Conservation (phyloP, 2,113 vertebrate species). For the Ploceus nigricollis region DNA sequence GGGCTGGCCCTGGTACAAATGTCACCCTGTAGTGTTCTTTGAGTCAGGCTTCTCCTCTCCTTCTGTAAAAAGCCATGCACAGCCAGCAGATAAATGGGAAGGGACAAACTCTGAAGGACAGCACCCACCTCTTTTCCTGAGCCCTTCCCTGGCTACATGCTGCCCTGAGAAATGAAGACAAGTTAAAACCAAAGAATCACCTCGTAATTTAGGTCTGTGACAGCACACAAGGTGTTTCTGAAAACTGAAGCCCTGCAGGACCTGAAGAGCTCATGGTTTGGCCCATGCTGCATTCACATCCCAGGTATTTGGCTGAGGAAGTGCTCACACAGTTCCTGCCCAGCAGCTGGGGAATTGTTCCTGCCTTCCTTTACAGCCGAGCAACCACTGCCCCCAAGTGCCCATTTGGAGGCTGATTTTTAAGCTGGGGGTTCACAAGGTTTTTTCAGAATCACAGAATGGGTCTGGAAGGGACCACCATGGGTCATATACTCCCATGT, state of each 20-base stretch:
- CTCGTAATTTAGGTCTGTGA: neutral
- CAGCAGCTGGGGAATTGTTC: neutral
- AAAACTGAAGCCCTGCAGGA: neutral
- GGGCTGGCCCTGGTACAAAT: neutral
- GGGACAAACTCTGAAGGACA: neutral
- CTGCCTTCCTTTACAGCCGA: neutral
- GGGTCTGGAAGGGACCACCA: neutral
- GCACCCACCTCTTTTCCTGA: neutral
- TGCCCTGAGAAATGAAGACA: neutral
- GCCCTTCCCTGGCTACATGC: neutral
- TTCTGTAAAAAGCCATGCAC: neutral
- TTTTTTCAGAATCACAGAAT: neutral
- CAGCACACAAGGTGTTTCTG: neutral
- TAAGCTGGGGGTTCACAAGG: neutral
- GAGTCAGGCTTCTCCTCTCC: neutral
- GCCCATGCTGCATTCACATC: neutral
- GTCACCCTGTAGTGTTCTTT: neutral
- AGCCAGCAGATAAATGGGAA: neutral
- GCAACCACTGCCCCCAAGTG: conserved; percentile 61
- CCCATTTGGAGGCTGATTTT: neutral
- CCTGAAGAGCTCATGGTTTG: neutral
- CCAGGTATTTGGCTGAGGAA: neutral
- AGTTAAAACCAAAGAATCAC: neutral
- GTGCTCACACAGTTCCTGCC: accelerated
- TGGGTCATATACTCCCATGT: neutral